Base-by-base conservation (phyloP, 2,113 vertebrate species). In the Eptatretus burgeri region DNA sequence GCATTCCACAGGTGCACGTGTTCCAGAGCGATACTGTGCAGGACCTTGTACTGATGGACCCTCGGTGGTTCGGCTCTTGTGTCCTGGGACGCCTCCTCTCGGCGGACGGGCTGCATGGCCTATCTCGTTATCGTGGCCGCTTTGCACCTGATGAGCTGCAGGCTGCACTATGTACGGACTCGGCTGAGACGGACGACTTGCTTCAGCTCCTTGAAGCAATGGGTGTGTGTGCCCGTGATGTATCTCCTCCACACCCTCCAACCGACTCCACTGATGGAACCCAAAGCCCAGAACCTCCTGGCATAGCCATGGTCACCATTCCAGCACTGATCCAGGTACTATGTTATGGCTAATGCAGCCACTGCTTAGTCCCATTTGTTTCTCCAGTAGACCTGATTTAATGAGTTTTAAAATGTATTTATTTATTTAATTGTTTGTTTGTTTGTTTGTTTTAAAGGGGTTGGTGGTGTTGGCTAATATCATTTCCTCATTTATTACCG, bases 21-120 rank as follows among this genome's bases (percentile, higher is more conserved):
- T 85, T 98, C 79, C 91, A 94, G 76, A 95, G 89, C 66, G 91
- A 95, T 74, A 95, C 89, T 1, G 83, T 95, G 19, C 91, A 95
- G 76, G 89, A 95, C 1, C 85, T 98, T 14, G 80, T 98, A n/a
- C 78, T 95, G 62, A 72, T 98, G 72, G 91, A 98, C 72, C 91
- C 91, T 10, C 82, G 87, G 63, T 95, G 91, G 91, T 79, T 95
- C 51, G 94, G 89, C 73, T 79, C 78, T 73, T 78, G 69, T 10
- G 74, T 94, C 62, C 78, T 98, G 27, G 84, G 80, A 66, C 83
- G 77, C 70, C 78, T 98, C 68, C 77, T 98, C 1, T 95, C 86
- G 0, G 75, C 82, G 56, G 91, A 98, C 73, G 85, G 80, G 9
- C 86, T 87, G 1, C 85, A 89, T 71, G 89, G 88, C 66, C 85